Evolutionary conservation across 2,113 vertebrate species (phyloP).

Genomic region (Tetrao urogallus): DNA sequence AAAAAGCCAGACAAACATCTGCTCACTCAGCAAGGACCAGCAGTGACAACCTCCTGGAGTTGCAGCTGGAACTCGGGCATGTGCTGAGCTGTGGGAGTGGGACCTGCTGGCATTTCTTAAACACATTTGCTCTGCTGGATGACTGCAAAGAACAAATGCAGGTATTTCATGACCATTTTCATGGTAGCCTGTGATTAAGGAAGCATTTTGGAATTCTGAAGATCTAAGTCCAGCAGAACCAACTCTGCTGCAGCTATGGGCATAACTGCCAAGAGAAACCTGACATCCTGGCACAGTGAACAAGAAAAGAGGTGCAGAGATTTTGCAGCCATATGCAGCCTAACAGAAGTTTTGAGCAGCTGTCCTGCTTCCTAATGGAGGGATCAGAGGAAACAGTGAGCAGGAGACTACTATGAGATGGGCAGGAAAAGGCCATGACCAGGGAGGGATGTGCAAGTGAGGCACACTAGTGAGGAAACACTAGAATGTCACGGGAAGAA

Average conservation of each 20-base stretch:
- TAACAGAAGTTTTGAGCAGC: background rate
- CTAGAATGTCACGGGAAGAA: background rate
- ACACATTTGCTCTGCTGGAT: background rate
- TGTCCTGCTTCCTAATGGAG: background rate
- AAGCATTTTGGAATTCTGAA: background rate
- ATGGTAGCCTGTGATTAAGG: background rate
- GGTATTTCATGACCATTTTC: background rate
- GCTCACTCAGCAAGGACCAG: background rate
- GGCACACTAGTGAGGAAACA: background rate
- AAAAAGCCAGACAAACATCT: background rate
- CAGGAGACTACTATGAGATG: background rate
- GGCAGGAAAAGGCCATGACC: background rate
- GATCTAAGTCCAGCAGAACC: background rate
- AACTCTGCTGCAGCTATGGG: background rate
- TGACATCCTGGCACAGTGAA: background rate
- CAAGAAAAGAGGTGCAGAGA: background rate
- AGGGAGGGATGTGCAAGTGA: background rate
- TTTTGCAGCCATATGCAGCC: background rate
- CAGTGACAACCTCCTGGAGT: background rate
- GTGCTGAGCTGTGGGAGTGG: background rate
- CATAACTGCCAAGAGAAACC: background rate
- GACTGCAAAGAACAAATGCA: background rate
- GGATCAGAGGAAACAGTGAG: background rate
- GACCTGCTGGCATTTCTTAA: background rate
- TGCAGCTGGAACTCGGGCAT: background rate